Base-by-base conservation (phyloP, 2,797 vertebrate genomes). In the Falco biarmicus region DNA sequence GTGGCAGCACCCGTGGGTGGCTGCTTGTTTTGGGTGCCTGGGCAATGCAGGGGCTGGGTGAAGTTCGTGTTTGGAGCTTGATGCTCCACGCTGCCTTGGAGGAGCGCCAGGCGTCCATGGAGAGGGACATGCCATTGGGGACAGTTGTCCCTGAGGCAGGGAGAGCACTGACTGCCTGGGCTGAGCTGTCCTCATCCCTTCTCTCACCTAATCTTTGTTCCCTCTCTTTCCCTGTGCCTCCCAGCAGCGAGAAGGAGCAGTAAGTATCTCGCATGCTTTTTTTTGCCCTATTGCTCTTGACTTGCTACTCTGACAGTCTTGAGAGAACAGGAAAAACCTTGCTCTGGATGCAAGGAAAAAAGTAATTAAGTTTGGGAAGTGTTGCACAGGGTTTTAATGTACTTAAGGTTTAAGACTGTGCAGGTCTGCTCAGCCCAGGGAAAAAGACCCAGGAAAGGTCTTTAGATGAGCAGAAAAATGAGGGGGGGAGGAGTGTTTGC, bases 161-260 rank as follows among this genome's bases (percentile, higher is more conserved):
- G 25, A 32, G 26, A 47, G 15, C 0, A 0, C 48, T 48, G 70
- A 29, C 34, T 4, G 21, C 31, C 43, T 0, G 3, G 60, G 45
- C 53, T 45, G 84, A 28, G 64, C 84, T 48, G 43, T 28, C 10
- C 25, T 51, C 24, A 6, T 11, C 39, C 65, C n/a, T 71, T 61
- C 73, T 89, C 74, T 65, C 84, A 17, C 69, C 81, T 96, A 92
- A 97, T 64, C 75, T 47, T 50, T 25, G 1, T 60, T 57, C 59
- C 57, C 13, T 95, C 57, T 96, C 73, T 95, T 74, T 71, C 84
- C 81, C 82, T 61, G 64, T 90, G 96, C 97, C 31, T 96, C 71
- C 96, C 89, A 87, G 70, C 96, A 98, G 98, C 8, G 98, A 98
- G 93, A 98, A 98, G 94, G 98, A 98, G 94, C 98, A 98, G 98